Evolutionary conservation across 2,888 invertebrate genomes (phyloP), one percentile per base, ranked within the genome.

Genomic region (Nasonovia ribisnigri): DNA sequence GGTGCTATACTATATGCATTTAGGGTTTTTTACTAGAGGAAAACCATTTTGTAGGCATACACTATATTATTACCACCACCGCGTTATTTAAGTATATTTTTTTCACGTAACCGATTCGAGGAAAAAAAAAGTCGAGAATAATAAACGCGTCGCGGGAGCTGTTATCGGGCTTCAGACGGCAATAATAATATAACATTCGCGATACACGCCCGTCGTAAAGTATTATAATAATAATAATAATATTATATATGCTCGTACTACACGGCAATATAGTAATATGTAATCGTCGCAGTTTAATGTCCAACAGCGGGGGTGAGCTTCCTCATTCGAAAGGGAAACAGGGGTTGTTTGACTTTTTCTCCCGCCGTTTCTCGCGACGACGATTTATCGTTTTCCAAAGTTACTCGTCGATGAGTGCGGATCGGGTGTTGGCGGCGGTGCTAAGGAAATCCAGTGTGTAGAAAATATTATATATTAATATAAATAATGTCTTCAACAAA

Each of bases 311-410:
- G 36, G 11, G 43, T 10, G 20, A 29, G 42, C 6, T 57, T 13
- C 5, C 36, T 10, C 36, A n/a, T 90, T 77, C 10, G 67, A 11
- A 46, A 6, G 46, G 16, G 10, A 48, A 67, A 67, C 67, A 51
- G n/a, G n/a, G n/a, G n/a, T n/a, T n/a, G 46, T 90, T 90, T 24
- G n/a, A 67, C 24, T 46, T 89, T 89, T 60, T 77, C 20, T 67
- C n/a, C 5, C n/a, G 51, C n/a, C 1, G 87, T 88, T 88, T 51
- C 11, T 89, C 57, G 11, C 29, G 20, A 77, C 77, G 20, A 77
- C 8, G 20, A 36, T 36, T 77, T 77, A 36, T 77, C 36, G 36
- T 77, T 77, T 77, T 20, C 36, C 20, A 77, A 36, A 20, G 77
- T 77, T n/a, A n/a, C n/a, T n/a, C n/a, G n/a, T n/a, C 6, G 54